Conservation (phyloP, 1,140 invertebrate genomes). For the Plodia interpunctella region DNA sequence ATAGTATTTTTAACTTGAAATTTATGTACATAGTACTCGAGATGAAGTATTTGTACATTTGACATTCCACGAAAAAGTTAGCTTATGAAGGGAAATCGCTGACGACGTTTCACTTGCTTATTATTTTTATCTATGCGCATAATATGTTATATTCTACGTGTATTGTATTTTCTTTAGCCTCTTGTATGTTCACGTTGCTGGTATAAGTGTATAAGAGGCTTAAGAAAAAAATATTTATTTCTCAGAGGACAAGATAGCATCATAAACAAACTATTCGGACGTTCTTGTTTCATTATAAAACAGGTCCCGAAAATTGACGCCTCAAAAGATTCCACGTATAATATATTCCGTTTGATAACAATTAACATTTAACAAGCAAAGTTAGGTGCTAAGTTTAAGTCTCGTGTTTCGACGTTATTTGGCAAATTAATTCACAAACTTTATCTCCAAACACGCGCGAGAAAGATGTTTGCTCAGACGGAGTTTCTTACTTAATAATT, state of each 20-base stretch:
- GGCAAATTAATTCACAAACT: slow-evolving; percentile 64
- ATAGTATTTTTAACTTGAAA: not conserved
- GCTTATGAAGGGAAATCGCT: no score
- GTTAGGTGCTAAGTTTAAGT: slow-evolving; percentile 49
- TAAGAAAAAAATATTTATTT: no score
- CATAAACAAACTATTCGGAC: not conserved
- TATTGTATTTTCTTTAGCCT: no score
- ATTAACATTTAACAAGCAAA: slow-evolving; percentile 66
- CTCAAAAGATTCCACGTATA: slow-evolving; percentile 22
- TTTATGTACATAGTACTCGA: not conserved
- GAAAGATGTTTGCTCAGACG: slow-evolving; percentile 49
- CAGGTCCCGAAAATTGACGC: slow-evolving; percentile 6
- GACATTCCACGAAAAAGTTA: no score
- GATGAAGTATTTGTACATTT: not conserved
- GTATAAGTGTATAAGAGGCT: no score
- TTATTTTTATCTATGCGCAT: no score
- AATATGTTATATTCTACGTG: no score
- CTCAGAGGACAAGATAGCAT: no score
- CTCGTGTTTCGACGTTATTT: slow-evolving; percentile 59
- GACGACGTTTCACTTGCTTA: no score
- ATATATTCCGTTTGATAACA: slow-evolving; percentile 48
- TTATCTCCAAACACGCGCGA: slow-evolving; percentile 51
- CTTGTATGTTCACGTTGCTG: no score
- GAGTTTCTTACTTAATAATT: slow-evolving; percentile 49
- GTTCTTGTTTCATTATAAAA: not conserved